phyloP scores from a whole-genome alignment of 2,113 vertebrate species.

The Ctenomys sociabilis region DNA sequence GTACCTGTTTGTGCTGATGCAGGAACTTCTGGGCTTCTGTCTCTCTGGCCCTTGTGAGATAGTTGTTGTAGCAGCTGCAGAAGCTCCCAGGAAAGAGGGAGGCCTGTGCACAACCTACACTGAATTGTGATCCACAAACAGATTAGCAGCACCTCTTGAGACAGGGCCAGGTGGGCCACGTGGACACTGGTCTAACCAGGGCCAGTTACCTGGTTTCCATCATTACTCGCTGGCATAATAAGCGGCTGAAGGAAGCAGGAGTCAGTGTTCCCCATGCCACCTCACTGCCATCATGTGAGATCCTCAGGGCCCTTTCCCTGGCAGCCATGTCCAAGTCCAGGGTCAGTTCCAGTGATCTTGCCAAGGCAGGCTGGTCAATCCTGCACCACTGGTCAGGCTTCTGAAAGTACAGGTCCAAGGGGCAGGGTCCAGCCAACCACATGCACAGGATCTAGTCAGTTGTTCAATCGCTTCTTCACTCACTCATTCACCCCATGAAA shows the following conservation, averaged over 20 bases:
- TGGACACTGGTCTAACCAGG: not conserved
- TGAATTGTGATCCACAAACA: not conserved
- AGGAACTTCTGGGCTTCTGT: slow-evolving; percentile 8
- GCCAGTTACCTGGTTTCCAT: not conserved
- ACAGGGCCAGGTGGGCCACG: not conserved
- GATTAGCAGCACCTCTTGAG: not conserved
- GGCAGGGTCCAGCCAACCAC: not conserved
- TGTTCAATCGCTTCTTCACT: not conserved
- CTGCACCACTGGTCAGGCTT: not conserved
- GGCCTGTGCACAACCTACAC: not conserved
- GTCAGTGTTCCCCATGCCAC: rapidly evolving
- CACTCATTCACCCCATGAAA: not conserved
- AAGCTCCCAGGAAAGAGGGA: not conserved
- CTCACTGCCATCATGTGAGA: rapidly evolving
- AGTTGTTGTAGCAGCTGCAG: not conserved
- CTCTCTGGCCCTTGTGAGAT: not conserved
- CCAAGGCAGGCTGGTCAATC: not conserved
- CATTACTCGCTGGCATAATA: not conserved
- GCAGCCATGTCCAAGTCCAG: not conserved
- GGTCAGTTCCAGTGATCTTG: not conserved
- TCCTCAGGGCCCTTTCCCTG: not conserved
- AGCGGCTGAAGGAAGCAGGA: not conserved
- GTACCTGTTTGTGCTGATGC: slow-evolving; percentile 44
- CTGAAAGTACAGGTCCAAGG: not conserved
- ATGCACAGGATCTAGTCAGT: not conserved